A percentile compares a stretch with the other conserved stretches of the same genome.
Evolutionary conservation across 2,113 vertebrate genomes (phyloP).

Genomic region (Thalassarche chlororhynchos): DNA sequence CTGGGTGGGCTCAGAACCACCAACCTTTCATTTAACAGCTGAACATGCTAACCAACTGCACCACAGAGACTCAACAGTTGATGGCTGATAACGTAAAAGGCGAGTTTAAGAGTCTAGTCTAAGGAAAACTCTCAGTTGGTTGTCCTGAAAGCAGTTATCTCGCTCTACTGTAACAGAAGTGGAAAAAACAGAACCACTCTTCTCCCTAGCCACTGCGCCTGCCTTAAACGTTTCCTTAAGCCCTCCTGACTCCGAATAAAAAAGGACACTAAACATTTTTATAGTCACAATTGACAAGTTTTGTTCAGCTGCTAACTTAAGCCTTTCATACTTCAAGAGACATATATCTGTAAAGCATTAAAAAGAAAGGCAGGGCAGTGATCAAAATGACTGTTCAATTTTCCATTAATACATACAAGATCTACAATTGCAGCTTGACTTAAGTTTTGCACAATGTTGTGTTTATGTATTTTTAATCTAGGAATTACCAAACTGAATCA

Average conservation of each 20-base stretch:
- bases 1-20: slow-evolving; percentile 76
- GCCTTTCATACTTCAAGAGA: background rate
- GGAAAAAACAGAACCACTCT: background rate
- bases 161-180: background rate
- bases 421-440: background rate
- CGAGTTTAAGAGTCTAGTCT: background rate
- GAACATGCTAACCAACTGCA: slow-evolving; percentile 70
- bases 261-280: background rate
- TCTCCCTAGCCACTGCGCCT: background rate
- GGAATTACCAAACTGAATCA: background rate
- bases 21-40: slow-evolving; percentile 76
- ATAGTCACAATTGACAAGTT: background rate
- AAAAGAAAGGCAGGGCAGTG: background rate
- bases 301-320: background rate
- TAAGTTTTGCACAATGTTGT: background rate
- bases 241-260: background rate
- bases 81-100: background rate
- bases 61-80: slow-evolving; percentile 35
- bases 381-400: background rate
- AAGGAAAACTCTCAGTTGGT: background rate
- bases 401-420: background rate
- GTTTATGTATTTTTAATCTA: background rate
- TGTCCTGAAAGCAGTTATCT: background rate
- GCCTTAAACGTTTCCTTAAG: background rate
- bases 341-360: background rate